These are phyloP conservation scores for Anas platyrhynchos DNA, from an alignment of 2,113 vertebrate genomes.

Conservation along the genomic window DNA sequence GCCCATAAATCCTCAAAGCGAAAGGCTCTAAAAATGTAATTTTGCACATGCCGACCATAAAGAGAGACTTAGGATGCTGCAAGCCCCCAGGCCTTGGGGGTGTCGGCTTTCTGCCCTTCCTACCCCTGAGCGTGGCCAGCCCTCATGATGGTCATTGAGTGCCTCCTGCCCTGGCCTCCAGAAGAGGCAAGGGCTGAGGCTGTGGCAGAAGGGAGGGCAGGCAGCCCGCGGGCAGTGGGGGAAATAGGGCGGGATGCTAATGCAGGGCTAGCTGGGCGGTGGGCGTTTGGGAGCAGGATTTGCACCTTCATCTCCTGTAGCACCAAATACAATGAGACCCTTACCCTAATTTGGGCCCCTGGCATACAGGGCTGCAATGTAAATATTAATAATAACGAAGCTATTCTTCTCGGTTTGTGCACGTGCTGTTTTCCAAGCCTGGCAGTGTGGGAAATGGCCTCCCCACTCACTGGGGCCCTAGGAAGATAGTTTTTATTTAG, in stretches of 20 bases:
- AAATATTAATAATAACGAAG: not conserved
- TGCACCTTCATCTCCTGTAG: not conserved
- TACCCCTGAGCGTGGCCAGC: not conserved
- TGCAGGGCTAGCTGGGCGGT: not conserved
- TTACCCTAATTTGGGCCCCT: not conserved
- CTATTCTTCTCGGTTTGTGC: not conserved
- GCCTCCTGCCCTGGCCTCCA: not conserved
- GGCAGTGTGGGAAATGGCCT: not conserved
- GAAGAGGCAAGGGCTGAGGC: not conserved
- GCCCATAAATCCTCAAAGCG: not conserved
- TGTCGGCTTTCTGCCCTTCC: not conserved
- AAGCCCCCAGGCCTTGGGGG: not conserved
- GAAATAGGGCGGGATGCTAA: not conserved
- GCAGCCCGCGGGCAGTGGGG: not conserved
- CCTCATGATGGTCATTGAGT: fast-evolving
- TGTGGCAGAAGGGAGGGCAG: not conserved
- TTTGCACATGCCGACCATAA: not conserved
- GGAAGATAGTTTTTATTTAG: constrained; percentile 2
- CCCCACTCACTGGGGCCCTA: not conserved
- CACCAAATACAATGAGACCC: not conserved
- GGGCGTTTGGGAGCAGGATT: not conserved
- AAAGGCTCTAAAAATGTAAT: fast-evolving
- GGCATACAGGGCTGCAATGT: not conserved
- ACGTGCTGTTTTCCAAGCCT: not conserved
- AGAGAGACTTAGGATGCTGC: not conserved